These are phyloP conservation scores for Heteropelma amictum DNA, from an alignment of 2,888 invertebrate genomes.

Conservation along the genomic window DNA sequence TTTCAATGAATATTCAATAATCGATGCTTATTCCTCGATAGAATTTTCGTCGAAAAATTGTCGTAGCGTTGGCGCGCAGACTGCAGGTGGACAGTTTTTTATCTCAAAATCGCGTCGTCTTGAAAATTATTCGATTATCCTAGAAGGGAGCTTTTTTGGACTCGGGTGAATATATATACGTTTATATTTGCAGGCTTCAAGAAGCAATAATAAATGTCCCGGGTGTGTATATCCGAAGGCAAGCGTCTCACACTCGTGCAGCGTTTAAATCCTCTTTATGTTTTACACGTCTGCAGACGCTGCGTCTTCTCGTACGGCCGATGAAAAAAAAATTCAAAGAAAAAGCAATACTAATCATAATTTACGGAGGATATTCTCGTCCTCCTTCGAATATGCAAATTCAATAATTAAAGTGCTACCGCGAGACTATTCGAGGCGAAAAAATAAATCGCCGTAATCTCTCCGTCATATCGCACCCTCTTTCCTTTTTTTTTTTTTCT, in stretches of 20 bases:
- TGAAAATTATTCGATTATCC: no score
- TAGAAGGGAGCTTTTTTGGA: no score
- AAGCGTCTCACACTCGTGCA: constrained; percentile 34
- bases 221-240: constrained; percentile 29
- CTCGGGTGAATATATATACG: not conserved
- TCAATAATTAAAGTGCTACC: constrained; percentile 9
- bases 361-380: constrained; percentile 12
- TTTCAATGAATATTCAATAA: no score
- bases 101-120: no score
- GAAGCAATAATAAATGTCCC: constrained; percentile 36
- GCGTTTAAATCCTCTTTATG: constrained; percentile 30
- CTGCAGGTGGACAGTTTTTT: no score
- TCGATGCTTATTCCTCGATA: no score
- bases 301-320: constrained; percentile 6
- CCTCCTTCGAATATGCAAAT: not conserved
- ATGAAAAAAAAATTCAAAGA: not conserved
- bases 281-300: not conserved
- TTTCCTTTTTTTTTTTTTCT: no score
- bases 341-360: not conserved
- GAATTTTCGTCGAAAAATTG: no score
- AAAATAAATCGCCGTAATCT: not conserved
- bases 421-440: not conserved
- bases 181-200: constrained; percentile 15
- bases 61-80: no score
- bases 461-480: not conserved